A percentile compares a stretch with the other conserved stretches of the same genome.
phyloP scores from a whole-genome alignment of 2,113 vertebrate genomes.

The Osmerus mordax region DNA sequence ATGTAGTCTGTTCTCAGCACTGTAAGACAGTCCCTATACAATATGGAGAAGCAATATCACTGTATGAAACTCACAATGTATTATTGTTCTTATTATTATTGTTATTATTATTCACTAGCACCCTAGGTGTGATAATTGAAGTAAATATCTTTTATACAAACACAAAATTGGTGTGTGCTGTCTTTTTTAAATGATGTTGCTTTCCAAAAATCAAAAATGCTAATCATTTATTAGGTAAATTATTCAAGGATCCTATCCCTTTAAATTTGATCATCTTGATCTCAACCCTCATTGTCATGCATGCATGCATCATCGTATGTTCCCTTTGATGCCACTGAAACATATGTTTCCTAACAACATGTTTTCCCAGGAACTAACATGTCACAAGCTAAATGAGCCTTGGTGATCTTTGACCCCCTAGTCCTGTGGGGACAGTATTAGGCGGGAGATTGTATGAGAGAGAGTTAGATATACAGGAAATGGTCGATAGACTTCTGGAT shows the following conservation, averaged over 20 bases:
- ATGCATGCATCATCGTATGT: background rate
- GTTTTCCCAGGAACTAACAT: background rate
- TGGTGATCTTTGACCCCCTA: background rate
- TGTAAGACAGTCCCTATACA: conserved; percentile 89
- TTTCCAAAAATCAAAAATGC: background rate
- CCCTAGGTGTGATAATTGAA: conserved; percentile 96
- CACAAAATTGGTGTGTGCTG: conserved; percentile 76
- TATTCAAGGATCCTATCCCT: too few species aligned
- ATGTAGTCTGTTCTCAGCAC: conserved; percentile 80
- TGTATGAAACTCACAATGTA: conserved; percentile 89
- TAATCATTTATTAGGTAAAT: too few species aligned
- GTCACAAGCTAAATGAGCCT: background rate
- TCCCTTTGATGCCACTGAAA: background rate
- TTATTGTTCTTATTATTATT: conserved; percentile 54
- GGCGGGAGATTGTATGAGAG: background rate
- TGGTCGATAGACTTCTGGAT: conserved; percentile 2
- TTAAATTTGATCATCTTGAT: too few species aligned
- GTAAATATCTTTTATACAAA: conserved; percentile 98
- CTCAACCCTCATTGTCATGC: background rate
- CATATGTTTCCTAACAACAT: background rate
- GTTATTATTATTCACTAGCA: conserved; percentile 89
- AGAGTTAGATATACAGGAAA: conserved; percentile 4
- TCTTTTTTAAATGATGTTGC: conserved; percentile 60
- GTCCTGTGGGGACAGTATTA: background rate
- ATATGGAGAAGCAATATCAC: conserved; percentile 96